These are phyloP conservation scores for Homarus gammarus DNA, from an alignment of 2,888 invertebrate genomes.

Conservation along the genomic window DNA sequence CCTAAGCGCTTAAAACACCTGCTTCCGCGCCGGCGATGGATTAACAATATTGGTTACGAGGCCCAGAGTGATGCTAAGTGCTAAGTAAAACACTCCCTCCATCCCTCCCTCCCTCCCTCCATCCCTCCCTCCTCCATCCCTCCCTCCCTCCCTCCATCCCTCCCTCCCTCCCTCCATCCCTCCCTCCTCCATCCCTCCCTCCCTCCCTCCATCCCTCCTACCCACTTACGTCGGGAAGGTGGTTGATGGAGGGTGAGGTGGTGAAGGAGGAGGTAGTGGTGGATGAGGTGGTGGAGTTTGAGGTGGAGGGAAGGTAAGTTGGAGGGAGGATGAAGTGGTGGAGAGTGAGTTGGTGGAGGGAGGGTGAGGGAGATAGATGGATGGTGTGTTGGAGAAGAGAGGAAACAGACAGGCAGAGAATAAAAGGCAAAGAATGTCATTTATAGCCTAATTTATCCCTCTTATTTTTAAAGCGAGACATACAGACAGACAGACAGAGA, in stretches of 20 bases:
- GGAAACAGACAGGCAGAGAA: neutral
- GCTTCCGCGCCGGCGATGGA: conserved; percentile 55
- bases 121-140: no score
- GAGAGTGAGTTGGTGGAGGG: no score
- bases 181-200: no score
- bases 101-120: no score
- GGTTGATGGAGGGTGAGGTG: neutral
- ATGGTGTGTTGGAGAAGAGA: neutral
- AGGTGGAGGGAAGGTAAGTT: neutral
- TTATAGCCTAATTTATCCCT: neutral
- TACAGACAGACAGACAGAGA: no score
- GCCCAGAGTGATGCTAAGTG: conserved; percentile 13
- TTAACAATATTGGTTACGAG: conserved; percentile 63
- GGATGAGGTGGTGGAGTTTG: neutral
- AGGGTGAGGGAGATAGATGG: neutral
- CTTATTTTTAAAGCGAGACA: no score
- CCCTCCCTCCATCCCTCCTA: no score
- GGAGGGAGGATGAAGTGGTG: neutral
- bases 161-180: no score
- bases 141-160: no score
- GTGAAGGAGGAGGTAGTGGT: neutral
- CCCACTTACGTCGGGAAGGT: no score
- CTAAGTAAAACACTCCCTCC: neutral
- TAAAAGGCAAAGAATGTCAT: no score
- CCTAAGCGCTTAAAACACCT: conserved; percentile 57